Evolutionary conservation across 2,113 vertebrate species (phyloP).

Genomic region (Aptenodytes patagonicus): DNA sequence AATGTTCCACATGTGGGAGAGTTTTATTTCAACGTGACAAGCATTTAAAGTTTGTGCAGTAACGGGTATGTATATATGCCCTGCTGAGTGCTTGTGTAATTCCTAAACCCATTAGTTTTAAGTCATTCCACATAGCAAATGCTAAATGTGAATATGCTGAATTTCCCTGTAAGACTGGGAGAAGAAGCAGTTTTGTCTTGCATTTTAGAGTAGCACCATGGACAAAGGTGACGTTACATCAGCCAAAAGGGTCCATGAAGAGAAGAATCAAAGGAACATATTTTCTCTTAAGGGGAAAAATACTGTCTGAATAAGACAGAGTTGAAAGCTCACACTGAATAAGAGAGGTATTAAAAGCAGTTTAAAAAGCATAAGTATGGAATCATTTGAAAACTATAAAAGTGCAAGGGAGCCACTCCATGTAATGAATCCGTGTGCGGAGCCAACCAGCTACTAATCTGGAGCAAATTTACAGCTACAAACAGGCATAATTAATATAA

Average conservation of each 20-base stretch:
- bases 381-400: background rate
- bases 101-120: background rate
- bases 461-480: slow-evolving; percentile 61
- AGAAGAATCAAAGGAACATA: background rate
- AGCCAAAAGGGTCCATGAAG: background rate
- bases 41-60: background rate
- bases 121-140: background rate
- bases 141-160: background rate
- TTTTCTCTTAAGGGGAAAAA: background rate
- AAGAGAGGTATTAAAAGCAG: background rate
- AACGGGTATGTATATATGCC: rapidly evolving
- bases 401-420: background rate
- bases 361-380: background rate
- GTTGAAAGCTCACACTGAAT: background rate
- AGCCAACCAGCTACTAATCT: slow-evolving; percentile 45
- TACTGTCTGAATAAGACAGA: background rate
- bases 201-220: slow-evolving; percentile 1
- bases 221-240: background rate
- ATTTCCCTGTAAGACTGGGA: background rate
- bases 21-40: background rate
- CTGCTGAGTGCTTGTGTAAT: background rate
- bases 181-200: background rate
- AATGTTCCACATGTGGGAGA: background rate
- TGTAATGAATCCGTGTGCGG: background rate
- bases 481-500: slow-evolving; percentile 61